Percentiles rank a stretch among this genome's conserved stretches.
Conservation (phyloP, 2,797 vertebrate species). For the Anguilla obscura region DNA sequence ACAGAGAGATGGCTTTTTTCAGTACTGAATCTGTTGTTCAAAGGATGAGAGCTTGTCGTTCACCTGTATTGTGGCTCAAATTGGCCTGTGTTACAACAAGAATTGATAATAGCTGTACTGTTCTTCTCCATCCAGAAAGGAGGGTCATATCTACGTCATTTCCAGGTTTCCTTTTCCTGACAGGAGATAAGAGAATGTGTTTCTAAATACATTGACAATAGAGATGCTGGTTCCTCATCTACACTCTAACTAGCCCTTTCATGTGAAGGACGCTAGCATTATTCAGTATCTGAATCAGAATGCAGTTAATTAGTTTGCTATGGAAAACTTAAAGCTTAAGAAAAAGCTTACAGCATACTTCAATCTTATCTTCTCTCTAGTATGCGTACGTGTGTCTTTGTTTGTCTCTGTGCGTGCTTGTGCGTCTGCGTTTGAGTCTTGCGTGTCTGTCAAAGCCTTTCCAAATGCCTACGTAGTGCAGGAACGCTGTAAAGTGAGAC, state of each 20-base stretch:
- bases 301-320: neutral
- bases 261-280: neutral
- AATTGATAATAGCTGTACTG: neutral
- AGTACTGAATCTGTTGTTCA: neutral
- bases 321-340: neutral
- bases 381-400: neutral
- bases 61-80: neutral
- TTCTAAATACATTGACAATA: neutral
- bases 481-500: neutral
- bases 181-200: neutral
- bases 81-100: neutral
- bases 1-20: neutral
- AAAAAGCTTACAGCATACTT: neutral
- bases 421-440: neutral
- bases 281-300: neutral
- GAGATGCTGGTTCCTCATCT: neutral
- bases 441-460: neutral
- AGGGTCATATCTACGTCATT: neutral
- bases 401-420: neutral
- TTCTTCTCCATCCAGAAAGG: neutral
- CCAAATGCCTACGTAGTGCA: neutral
- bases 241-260: neutral
- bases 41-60: neutral
- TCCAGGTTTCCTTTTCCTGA: neutral
- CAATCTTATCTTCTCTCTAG: neutral